Base-by-base conservation (phyloP, 2,888 invertebrate genomes). In the Aricia artaxerxes region DNA sequence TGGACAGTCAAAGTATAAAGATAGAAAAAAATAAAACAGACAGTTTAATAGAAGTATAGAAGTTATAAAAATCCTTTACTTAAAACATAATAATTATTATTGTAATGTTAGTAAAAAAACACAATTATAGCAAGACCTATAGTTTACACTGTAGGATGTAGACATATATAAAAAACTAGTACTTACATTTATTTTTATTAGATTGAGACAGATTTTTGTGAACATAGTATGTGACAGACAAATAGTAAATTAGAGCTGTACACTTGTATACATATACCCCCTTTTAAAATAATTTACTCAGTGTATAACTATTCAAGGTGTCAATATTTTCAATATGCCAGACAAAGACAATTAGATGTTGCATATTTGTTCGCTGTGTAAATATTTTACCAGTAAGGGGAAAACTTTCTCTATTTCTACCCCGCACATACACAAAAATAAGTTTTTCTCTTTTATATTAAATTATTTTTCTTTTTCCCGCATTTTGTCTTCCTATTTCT, bases 401-500 rank as follows among this genome's bases (percentile, higher is more conserved):
- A 4, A 13, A 53, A 13, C 13, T 13, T 53, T 53, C 53, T 53
- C 53, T 61, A 61, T 24, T 24, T 13, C 24, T 5, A 64, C 35
- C 57, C 53, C 49, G 57, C 57, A 76, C 76, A 76, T 4, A 75
- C 76, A 57, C 53, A 53, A 76, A n/a, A 35, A 49, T 57, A 31
- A 16, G 6, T 35, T 69, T 69, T 16, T 69, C 35, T 69, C 11
- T 69, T 38, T 69, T 69, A 35, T 69, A 69, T 31, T 31, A 31
- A 64, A 24, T 75, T 31, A 31, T 76, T 76, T 57, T 76, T 76
- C 13, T 76, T 76, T 53, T 35, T 7, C 53, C 76, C 76, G 53
- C 76, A 69, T 77, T 79, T 79, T 69, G 75, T 78, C 80, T 75
- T 78, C 77, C 80, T 84, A 80, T 83, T 82, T 85, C 92, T 92